Percentiles rank a stretch among this genome's conserved stretches.
These are phyloP conservation scores for Alentia gelatinosa DNA, from an alignment of 2,888 invertebrate genomes.

Conservation along the genomic window DNA sequence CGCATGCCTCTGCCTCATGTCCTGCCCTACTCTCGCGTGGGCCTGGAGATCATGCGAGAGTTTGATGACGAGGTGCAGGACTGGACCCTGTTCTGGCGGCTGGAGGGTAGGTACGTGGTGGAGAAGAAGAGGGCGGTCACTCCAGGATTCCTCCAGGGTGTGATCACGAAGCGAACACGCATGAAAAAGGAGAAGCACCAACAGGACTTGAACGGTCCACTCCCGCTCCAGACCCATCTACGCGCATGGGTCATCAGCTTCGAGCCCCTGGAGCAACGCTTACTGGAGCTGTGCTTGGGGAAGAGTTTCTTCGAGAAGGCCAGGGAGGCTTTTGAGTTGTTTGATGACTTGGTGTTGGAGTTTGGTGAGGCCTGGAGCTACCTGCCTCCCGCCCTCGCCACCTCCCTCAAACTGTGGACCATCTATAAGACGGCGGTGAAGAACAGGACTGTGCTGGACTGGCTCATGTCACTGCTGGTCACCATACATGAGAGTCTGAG, in stretches of 20 bases:
- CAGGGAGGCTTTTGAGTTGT: background rate
- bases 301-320: background rate
- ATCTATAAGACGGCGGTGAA: constrained; percentile 10
- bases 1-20: constrained; percentile 40
- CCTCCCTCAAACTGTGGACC: constrained; percentile 41
- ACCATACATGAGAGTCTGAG: background rate
- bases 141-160: constrained; percentile 26
- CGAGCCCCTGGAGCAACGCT: background rate
- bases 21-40: constrained; percentile 22
- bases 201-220: background rate
- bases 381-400: background rate
- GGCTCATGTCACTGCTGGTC: background rate
- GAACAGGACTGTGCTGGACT: constrained; percentile 24
- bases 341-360: background rate
- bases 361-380: constrained; percentile 1
- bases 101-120: constrained; percentile 20
- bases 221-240: background rate
- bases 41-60: constrained; percentile 41
- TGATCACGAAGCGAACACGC: background rate
- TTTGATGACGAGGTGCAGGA: constrained; percentile 32
- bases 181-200: background rate
- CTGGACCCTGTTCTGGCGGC: constrained; percentile 6
- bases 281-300: background rate
- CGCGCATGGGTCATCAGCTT: constrained; percentile 24
- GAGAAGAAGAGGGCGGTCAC: background rate